phyloP scores from a whole-genome alignment of 2,888 invertebrate genomes.

The Unio delphinus region DNA sequence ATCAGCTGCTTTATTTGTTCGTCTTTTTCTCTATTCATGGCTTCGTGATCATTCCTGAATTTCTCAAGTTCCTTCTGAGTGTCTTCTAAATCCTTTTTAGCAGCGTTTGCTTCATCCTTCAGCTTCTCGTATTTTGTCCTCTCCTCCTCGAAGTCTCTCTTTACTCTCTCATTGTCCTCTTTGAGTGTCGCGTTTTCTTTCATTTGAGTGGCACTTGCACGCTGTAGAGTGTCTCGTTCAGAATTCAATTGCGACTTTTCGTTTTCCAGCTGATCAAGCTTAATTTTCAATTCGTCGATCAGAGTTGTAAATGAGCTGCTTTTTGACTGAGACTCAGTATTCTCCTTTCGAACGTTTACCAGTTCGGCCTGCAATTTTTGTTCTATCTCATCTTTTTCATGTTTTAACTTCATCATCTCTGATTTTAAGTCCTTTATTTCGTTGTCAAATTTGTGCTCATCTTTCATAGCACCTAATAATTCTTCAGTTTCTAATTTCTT shows the following conservation, averaged over 20 bases:
- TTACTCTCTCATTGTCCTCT: conserved; percentile 24
- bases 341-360: conserved; percentile 19
- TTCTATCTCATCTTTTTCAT: conserved; percentile 34
- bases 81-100: conserved; percentile 33
- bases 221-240: conserved; percentile 10
- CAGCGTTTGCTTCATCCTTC: conserved; percentile 35
- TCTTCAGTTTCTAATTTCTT: conserved; percentile 41
- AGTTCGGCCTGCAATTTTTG: conserved; percentile 24
- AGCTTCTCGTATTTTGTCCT: conserved; percentile 28
- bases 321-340: conserved; percentile 19
- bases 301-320: conserved; percentile 13
- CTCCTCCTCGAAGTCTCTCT: conserved; percentile 33
- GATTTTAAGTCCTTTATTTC: conserved; percentile 38
- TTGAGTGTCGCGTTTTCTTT: conserved; percentile 24
- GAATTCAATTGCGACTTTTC: conserved; percentile 24
- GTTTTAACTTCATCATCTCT: conserved; percentile 24
- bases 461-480: conserved; percentile 40
- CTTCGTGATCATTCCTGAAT: conserved; percentile 34
- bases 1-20: conserved; percentile 28
- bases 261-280: conserved; percentile 24
- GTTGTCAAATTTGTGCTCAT: conserved; percentile 42
- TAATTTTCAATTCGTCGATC: conserved; percentile 25
- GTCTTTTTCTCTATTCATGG: conserved; percentile 36
- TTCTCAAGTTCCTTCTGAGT: conserved; percentile 26
- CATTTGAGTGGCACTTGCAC: conserved; percentile 14